A percentile compares a stretch with the other conserved stretches of the same genome.
phyloP scores from a whole-genome alignment of 2,113 vertebrate species.

The Melanerpes formicivorus region DNA sequence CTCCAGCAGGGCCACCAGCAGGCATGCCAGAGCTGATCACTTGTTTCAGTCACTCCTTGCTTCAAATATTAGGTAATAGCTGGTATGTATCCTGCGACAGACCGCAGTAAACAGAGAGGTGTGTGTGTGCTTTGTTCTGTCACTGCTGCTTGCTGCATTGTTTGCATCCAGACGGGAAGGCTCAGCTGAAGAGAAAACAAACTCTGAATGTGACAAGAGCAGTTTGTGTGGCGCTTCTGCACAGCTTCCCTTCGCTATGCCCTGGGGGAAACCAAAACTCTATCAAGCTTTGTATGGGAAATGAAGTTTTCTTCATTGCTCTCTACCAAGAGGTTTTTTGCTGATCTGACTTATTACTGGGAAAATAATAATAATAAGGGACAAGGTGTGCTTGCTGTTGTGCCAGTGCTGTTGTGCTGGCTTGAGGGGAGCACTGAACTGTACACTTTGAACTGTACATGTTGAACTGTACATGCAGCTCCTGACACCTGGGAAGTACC shows the following conservation, averaged over 20 bases:
- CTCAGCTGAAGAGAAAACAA: background rate
- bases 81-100: background rate
- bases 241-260: background rate
- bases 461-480: background rate
- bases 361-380: background rate
- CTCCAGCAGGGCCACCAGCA: background rate
- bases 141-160: background rate
- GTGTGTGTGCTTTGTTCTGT: background rate
- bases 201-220: background rate
- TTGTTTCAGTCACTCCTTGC: background rate
- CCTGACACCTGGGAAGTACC: background rate
- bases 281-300: background rate
- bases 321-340: background rate
- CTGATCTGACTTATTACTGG: background rate
- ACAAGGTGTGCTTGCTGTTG: background rate
- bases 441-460: too few relatives aligned
- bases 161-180: background rate
- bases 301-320: background rate
- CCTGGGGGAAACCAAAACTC: background rate
- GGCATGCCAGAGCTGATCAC: background rate
- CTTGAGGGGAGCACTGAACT: background rate
- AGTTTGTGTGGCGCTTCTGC: background rate
- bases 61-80: background rate
- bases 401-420: background rate
- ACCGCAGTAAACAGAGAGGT: background rate